Evolutionary conservation across 2,113 vertebrate genomes (phyloP).

Genomic region (Coptodon rendalli): DNA sequence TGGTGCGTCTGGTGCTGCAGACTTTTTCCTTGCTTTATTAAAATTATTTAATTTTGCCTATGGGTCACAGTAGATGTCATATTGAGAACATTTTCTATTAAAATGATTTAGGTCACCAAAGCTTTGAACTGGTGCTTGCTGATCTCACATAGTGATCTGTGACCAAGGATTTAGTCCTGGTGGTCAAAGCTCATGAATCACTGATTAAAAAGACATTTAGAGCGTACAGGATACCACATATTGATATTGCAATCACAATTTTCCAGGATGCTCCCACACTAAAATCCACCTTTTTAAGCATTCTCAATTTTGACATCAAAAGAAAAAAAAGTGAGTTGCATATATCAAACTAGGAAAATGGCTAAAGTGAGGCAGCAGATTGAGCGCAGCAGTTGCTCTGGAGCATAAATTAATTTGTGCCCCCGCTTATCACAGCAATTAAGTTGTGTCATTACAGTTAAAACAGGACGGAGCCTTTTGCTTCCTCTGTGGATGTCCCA

Average conservation of each 20-base stretch:
- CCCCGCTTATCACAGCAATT: not conserved
- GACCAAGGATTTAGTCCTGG: not conserved
- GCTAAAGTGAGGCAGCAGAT: not conserved
- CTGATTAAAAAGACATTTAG: not conserved
- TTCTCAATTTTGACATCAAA: not conserved
- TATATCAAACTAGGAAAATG: not conserved
- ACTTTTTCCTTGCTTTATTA: not conserved
- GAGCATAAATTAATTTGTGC: not conserved
- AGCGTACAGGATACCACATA: not conserved
- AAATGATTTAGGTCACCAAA: not conserved
- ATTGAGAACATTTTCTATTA: not conserved
- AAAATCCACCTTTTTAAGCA: not conserved
- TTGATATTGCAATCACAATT: not conserved
- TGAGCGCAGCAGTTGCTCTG: not conserved
- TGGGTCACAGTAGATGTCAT: not conserved
- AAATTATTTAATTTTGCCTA: not conserved
- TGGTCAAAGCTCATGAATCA: not conserved
- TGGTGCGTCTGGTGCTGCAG: not conserved
- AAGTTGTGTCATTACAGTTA: not conserved
- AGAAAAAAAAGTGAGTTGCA: fast-evolving
- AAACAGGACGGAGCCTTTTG: not conserved
- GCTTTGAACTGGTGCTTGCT: not conserved
- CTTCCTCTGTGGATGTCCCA: not conserved
- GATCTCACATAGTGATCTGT: not conserved
- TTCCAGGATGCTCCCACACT: not conserved